A percentile compares a stretch with the other conserved stretches of the same genome.
Conservation (phyloP, 2,888 invertebrate genomes). For the Acleris laterana region DNA sequence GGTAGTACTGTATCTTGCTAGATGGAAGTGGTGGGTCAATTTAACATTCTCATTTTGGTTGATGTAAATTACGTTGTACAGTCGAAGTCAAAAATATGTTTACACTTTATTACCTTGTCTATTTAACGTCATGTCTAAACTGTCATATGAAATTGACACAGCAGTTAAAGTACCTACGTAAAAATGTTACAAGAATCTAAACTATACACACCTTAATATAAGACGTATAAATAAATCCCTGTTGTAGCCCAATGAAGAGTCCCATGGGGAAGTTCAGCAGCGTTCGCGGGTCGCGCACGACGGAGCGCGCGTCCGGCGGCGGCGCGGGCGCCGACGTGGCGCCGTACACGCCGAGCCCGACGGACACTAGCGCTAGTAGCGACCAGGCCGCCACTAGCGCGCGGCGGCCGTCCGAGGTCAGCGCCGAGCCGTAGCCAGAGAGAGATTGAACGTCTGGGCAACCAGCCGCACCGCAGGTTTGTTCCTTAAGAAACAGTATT, state of each 20-base stretch:
- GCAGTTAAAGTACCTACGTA: too few species aligned
- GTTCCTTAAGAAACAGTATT: slow-evolving; percentile 53
- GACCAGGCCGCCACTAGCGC: slow-evolving; percentile 71
- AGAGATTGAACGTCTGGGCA: slow-evolving; percentile 68
- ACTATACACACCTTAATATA: slow-evolving; percentile 87
- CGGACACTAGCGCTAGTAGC: slow-evolving; percentile 57
- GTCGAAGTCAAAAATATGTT: too few species aligned
- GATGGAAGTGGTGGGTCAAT: too few species aligned
- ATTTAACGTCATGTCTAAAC: too few species aligned
- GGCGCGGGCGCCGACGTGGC: slow-evolving; percentile 69
- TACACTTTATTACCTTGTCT: too few species aligned
- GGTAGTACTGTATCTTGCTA: too few species aligned
- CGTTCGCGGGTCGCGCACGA: slow-evolving; percentile 85
- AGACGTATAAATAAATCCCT: slow-evolving; percentile 93
- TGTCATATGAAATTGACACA: too few species aligned
- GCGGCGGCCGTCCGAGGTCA: slow-evolving; percentile 65
- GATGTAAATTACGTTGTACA: not conserved
- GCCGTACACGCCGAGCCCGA: slow-evolving; percentile 66
- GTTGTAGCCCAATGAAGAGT: slow-evolving; percentile 92
- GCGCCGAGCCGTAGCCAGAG: slow-evolving; percentile 60
- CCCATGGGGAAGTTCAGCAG: slow-evolving; percentile 90
- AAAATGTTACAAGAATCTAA: not conserved
- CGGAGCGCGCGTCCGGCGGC: slow-evolving; percentile 64
- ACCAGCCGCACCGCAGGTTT: slow-evolving; percentile 71
- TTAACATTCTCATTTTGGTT: too few species aligned